Conservation (phyloP, 1,140 invertebrate species). For the Anadara kagoshimensis region DNA sequence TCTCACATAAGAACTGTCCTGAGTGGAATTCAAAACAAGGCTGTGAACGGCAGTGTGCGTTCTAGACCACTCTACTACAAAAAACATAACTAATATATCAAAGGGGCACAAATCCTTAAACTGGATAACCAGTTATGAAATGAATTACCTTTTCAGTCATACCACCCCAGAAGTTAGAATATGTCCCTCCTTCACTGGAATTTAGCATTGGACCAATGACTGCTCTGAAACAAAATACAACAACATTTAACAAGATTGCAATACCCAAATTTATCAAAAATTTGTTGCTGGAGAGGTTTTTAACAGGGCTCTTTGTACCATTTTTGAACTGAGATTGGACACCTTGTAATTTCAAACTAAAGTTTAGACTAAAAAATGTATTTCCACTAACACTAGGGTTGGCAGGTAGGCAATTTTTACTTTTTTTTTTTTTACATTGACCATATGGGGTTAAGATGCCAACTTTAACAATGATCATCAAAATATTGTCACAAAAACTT, state of each 20-base stretch:
- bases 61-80: too few species aligned
- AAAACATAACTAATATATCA: too few species aligned
- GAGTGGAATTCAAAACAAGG: background rate
- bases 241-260: background rate
- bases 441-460: too few species aligned
- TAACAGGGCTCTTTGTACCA: background rate
- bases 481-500: too few species aligned
- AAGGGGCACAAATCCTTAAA: too few species aligned
- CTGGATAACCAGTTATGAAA: too few species aligned
- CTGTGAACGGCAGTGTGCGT: background rate
- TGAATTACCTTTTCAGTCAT: conserved; percentile 82
- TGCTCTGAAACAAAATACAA: conserved; percentile 56
- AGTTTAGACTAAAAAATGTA: too few species aligned
- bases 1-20: background rate
- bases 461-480: too few species aligned
- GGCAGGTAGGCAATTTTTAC: too few species aligned
- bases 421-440: too few species aligned
- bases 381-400: too few species aligned
- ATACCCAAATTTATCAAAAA: background rate
- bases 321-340: background rate
- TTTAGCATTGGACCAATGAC: conserved; percentile 87
- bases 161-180: conserved; percentile 97
- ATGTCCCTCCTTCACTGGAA: conserved; percentile 83
- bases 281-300: background rate
- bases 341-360: background rate